phyloP scores from a whole-genome alignment of 2,888 invertebrate genomes.

The Eristalis tenax region DNA sequence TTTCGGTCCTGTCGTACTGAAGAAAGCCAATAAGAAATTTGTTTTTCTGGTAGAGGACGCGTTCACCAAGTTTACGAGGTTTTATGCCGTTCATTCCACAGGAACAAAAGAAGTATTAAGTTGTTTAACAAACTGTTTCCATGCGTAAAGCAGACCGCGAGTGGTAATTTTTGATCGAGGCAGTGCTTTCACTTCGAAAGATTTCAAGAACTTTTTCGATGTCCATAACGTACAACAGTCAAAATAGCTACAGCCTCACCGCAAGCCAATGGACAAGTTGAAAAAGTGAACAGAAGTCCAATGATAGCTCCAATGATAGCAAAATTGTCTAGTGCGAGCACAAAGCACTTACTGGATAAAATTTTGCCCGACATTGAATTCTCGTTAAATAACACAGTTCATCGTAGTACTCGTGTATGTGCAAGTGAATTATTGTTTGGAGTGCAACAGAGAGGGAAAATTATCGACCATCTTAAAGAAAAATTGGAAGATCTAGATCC shows the following conservation, averaged over 20 bases:
- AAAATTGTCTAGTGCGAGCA: conserved; percentile 25
- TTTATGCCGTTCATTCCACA: conserved; percentile 14
- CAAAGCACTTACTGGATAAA: conserved; percentile 18
- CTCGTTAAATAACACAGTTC: conserved; percentile 13
- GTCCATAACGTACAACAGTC: conserved; percentile 49
- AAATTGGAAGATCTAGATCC: conserved; percentile 1
- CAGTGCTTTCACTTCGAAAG: conserved; percentile 60
- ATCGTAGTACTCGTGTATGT: background rate
- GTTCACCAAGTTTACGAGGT: conserved; percentile 19
- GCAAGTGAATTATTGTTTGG: conserved; percentile 3
- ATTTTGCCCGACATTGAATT: background rate
- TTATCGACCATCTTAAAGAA: background rate
- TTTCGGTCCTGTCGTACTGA: conserved; percentile 45
- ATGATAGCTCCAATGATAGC: conserved; percentile 66
- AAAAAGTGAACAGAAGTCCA: conserved; percentile 68
- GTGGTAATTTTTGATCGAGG: conserved; percentile 69
- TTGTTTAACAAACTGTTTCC: conserved; percentile 73
- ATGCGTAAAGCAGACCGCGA: conserved; percentile 60
- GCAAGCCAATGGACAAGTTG: conserved; percentile 72
- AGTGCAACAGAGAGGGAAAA: conserved; percentile 1
- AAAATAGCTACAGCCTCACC: conserved; percentile 62
- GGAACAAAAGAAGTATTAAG: conserved; percentile 59
- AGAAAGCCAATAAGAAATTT: conserved; percentile 18
- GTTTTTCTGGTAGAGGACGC: conserved; percentile 24
- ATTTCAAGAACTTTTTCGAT: conserved; percentile 60